phyloP scores from a whole-genome alignment of 2,888 invertebrate species.

The Melieria picta region DNA sequence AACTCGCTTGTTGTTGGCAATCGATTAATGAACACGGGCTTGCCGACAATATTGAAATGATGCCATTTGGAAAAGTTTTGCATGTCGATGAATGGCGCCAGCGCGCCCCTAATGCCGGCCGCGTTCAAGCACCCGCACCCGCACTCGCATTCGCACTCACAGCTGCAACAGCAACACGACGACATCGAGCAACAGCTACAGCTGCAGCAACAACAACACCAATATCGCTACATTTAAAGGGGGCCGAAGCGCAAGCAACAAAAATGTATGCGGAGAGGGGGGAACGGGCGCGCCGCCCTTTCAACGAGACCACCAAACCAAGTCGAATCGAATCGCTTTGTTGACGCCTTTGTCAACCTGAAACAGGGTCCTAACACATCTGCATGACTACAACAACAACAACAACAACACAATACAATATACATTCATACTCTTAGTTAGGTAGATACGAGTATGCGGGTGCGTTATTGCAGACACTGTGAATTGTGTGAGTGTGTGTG shows the following conservation, averaged over 20 bases:
- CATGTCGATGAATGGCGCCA: conserved; percentile 49
- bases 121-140: neutral
- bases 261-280: conserved; percentile 15
- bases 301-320: too few species aligned
- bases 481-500: too few species aligned
- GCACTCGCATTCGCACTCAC: neutral
- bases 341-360: conserved; percentile 22
- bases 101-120: conserved; percentile 26
- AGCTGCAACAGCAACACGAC: conserved; percentile 17
- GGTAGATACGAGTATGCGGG: too few species aligned
- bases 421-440: too few species aligned
- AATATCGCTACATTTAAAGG: conserved; percentile 31
- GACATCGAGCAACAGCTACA: conserved; percentile 36
- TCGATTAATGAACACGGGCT: conserved; percentile 59
- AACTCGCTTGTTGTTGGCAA: conserved; percentile 61
- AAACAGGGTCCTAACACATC: conserved; percentile 33
- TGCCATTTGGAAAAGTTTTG: conserved; percentile 58
- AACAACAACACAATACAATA: too few species aligned
- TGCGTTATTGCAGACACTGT: too few species aligned
- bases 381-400: neutral
- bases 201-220: conserved; percentile 39
- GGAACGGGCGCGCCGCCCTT: too few species aligned
- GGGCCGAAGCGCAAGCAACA: conserved; percentile 42
- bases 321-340: neutral
- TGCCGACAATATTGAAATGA: conserved; percentile 62